phyloP scores from a whole-genome alignment of 2,888 invertebrate genomes.

The Chymomyza caudatula region DNA sequence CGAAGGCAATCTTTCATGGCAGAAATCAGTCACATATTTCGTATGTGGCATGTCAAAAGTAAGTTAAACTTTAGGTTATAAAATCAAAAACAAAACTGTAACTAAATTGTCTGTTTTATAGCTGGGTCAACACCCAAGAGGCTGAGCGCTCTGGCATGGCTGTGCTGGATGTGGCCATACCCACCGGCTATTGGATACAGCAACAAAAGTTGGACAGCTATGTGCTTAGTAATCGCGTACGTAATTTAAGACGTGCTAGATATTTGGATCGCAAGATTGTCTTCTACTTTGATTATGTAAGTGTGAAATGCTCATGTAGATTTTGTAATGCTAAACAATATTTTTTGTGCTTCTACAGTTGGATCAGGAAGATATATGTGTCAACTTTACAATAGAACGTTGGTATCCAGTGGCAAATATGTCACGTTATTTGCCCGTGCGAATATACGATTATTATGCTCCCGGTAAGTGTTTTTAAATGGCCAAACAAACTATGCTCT shows the following conservation, averaged over 20 bases:
- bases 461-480: slow-evolving; percentile 87
- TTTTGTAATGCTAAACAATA: neutral
- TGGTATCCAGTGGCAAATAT: slow-evolving; percentile 98
- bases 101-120: neutral
- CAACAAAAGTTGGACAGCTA: slow-evolving; percentile 93
- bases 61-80: slow-evolving; percentile 43
- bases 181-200: slow-evolving; percentile 94
- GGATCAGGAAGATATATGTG: slow-evolving; percentile 90
- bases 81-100: neutral
- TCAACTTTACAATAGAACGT: slow-evolving; percentile 94
- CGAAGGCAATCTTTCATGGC: slow-evolving; percentile 88
- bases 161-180: slow-evolving; percentile 90
- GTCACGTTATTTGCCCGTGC: slow-evolving; percentile 92
- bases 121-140: slow-evolving; percentile 89
- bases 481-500: too few relatives aligned
- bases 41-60: slow-evolving; percentile 92
- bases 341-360: slow-evolving; percentile 80
- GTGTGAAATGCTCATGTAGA: slow-evolving; percentile 71
- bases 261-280: slow-evolving; percentile 89
- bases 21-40: slow-evolving; percentile 96
- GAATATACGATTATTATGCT: slow-evolving; percentile 96
- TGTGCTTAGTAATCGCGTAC: slow-evolving; percentile 87
- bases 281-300: slow-evolving; percentile 96
- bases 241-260: slow-evolving; percentile 90
- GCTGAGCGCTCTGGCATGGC: slow-evolving; percentile 92